Evolutionary conservation across 2,888 invertebrate species (phyloP).

Genomic region (Syrphus vitripennis): DNA sequence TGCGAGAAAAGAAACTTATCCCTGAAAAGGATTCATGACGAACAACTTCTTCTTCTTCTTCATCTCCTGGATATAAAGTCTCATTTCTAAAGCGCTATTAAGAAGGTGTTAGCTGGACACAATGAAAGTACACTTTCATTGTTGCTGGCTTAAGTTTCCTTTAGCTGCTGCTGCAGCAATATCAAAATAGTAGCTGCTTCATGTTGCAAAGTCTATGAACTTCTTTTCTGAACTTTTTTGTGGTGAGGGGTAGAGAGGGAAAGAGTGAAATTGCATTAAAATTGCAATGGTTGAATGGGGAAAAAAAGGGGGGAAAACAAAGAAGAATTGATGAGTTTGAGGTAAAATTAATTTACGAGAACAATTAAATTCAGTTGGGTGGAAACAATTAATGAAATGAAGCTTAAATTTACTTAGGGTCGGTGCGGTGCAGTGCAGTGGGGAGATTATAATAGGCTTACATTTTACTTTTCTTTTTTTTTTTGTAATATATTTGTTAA

Average conservation of each 20-base stretch:
- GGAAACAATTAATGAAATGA: constrained; percentile 22
- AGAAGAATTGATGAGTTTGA: constrained; percentile 17
- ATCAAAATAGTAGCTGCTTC: background rate
- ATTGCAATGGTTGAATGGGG: background rate
- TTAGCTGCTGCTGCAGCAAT: background rate
- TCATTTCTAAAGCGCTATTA: background rate
- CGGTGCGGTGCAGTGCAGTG: too few relatives aligned
- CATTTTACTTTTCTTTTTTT: background rate
- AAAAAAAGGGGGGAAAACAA: background rate
- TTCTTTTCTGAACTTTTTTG: background rate
- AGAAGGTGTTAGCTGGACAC: constrained; percentile 3
- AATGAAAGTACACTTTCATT: constrained; percentile 7
- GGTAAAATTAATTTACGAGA: constrained; percentile 15
- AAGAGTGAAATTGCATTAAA: background rate
- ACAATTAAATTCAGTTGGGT: constrained; percentile 23
- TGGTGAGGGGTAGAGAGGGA: background rate
- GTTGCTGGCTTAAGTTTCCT: background rate
- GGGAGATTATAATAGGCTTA: background rate
- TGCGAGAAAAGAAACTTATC: background rate
- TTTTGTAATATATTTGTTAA: background rate
- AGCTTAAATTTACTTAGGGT: constrained; percentile 1
- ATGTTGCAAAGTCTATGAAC: background rate
- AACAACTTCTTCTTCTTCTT: background rate
- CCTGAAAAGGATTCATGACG: constrained; percentile 26
- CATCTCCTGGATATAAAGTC: constrained; percentile 19